Evolutionary conservation across 2,113 vertebrate genomes (phyloP), one percentile per base, ranked within the genome.

Genomic region (Echinops telfairi): DNA sequence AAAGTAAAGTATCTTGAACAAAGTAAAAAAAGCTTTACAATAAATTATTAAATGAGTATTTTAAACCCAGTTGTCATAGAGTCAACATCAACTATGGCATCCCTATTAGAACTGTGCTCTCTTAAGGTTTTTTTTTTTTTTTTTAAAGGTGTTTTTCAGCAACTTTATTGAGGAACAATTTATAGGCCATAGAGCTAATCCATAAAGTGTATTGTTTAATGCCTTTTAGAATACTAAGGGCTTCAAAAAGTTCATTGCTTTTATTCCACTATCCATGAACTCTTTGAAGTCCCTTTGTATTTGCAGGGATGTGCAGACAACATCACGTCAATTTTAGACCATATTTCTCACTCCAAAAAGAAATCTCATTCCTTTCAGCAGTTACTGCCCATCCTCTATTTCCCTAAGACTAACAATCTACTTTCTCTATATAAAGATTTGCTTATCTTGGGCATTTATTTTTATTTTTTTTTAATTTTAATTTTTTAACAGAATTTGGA

Each of bases 91-190:
- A 71, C 68, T 71, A n/a, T 71, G 68, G n/a, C 31, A 71, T 33
- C 15, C 6, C 68, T 33, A 71, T 2, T 27, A 71, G 68, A 71
- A 33, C 31, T 17, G 31, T 71, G 31, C 68, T 33, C 16, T n/a
- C 16, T 4, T n/a, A 6, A 17, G 31, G 68, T 71, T n/a, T n/a
- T n/a, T n/a, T n/a, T n/a, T n/a, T n/a, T n/a, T n/a, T n/a, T n/a
- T n/a, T n/a, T n/a, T n/a, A 71, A n/a, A 91, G 20, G 3, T 70
- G 29, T 36, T 43, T 75, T 77, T 40, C 57, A 73, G 75, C 6
- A 92, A 47, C 10, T 93, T 83, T 79, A 66, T 20, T 80, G 81
- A 70, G 9, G 60, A 36, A 40, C n/a, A 92, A 89, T 79, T 89
- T 36, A 62, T 3, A 19, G 29, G 38, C 20, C 22, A 47, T 64